Base-by-base conservation (phyloP, 2,888 invertebrate species). In the Palloptera scutellata region DNA sequence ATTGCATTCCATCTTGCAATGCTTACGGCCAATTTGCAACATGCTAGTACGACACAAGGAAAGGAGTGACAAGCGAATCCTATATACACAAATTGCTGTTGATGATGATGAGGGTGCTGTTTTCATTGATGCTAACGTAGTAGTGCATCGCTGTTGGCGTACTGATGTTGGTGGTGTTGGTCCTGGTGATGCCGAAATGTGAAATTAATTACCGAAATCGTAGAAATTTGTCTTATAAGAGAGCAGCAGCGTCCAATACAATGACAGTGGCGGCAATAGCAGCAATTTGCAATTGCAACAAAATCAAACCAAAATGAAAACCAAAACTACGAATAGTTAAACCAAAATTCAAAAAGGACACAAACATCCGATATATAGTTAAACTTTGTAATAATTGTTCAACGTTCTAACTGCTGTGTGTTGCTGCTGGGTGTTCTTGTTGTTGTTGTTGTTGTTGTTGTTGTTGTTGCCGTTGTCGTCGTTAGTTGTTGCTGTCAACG, bases 231-330 rank as follows among this genome's bases (percentile, higher is more conserved):
- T 15, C 15, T 13, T 77, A 72, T 71, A 66, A 71, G 74, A 72
- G 65, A 67, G 72, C 70, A 77, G 73, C 70, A 68, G 73, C 62
- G 45, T 54, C 42, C 30, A 72, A 64, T 66, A 72, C 70, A 77
- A 72, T 70, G 68, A 74, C 75, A 74, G 75, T 72, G 72, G 53
- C 60, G 60, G 19, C 15, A 59, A 52, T 60, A 51, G 59, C 19
- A 40, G 58, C 15, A 19, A 40, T 30, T 53, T 15, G 40, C 51
- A 48, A 43, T 53, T 15, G 40, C 51, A 48, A 43, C 59, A 59
- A 57, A 45, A 40, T 13, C 8, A 45, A 30, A 64, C 10, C 30
- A 48, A 61, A 4, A 52, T 30, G 41, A 61, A 61, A 51, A 20
- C 30, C 11, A 11, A n/a, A 61, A 53, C 19, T 12, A 30, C 20